Percentiles rank a stretch among this genome's conserved stretches.
Evolutionary conservation across 1,140 invertebrate species (phyloP).

Genomic region (Neelides sp.): DNA sequence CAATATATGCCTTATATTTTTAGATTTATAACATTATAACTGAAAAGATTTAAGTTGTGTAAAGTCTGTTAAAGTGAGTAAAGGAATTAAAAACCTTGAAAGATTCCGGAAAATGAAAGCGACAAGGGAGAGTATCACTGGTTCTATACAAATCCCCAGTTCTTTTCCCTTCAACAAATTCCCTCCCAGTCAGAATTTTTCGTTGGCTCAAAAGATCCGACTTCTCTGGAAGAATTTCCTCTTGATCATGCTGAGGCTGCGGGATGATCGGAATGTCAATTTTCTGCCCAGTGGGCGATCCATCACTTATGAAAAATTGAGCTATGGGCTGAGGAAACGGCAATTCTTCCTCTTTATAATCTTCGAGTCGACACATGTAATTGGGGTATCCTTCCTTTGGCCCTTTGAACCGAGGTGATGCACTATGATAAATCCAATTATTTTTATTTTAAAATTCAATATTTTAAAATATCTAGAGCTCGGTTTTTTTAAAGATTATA

Average conservation of each 20-base stretch:
- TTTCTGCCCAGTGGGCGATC: background rate
- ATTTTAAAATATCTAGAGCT: background rate
- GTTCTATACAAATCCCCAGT: constrained; percentile 29
- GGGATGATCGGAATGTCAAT: constrained; percentile 1
- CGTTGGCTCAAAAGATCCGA: constrained; percentile 6
- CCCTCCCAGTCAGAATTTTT: constrained; percentile 24
- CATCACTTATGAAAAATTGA: background rate
- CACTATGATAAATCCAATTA: constrained; percentile 11
- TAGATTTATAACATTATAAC: too few species aligned
- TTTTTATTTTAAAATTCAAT: background rate
- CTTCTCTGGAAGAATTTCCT: too few species aligned
- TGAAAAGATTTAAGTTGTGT: too few species aligned
- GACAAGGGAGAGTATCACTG: constrained; percentile 13
- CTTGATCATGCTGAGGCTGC: background rate
- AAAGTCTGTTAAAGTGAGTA: too few species aligned
- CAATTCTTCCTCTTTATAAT: constrained; percentile 17
- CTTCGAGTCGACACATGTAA: constrained; percentile 19
- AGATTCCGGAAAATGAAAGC: constrained; percentile 26
- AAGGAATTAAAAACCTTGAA: too few species aligned
- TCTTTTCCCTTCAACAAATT: constrained; percentile 22
- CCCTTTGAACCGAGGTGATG: constrained; percentile 19
- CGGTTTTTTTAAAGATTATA: background rate
- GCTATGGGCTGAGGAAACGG: background rate
- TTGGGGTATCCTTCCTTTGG: constrained; percentile 28
- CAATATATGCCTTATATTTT: too few species aligned